Conservation (phyloP, 2,113 vertebrate genomes). For the Illadopsis cleaveri region DNA sequence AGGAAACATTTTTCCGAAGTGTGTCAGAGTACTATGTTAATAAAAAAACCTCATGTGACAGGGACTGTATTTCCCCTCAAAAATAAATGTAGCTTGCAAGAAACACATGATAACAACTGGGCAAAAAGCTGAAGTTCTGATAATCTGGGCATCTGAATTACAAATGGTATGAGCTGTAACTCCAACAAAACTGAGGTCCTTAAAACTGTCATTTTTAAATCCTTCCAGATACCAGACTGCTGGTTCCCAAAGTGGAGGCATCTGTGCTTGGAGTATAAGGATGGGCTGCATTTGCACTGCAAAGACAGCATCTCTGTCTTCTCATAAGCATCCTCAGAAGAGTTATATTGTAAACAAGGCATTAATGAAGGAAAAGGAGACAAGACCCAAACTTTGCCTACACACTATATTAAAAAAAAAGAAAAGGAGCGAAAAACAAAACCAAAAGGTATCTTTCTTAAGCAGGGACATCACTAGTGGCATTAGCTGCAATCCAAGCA, state of each 20-base stretch:
- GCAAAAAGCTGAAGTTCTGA: neutral
- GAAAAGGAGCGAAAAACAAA: neutral
- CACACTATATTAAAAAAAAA: neutral
- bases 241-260: neutral
- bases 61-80: neutral
- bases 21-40: neutral
- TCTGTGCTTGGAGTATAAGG: accelerated
- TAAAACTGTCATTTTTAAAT: neutral
- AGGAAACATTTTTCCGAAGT: neutral
- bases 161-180: neutral
- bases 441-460: neutral
- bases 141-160: neutral
- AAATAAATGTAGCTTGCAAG: neutral
- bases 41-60: neutral
- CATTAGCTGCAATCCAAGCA: neutral
- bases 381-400: neutral
- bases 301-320: accelerated
- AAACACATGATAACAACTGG: neutral
- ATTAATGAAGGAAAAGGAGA: neutral
- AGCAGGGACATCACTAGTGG: neutral
- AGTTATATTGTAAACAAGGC: neutral
- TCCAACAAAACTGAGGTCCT: neutral
- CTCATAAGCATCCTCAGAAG: neutral
- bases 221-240: neutral
- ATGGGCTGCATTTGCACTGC: neutral